A percentile compares a stretch with the other conserved stretches of the same genome.
Conservation (phyloP, 2,888 invertebrate genomes). For the Euzophera pinguis region DNA sequence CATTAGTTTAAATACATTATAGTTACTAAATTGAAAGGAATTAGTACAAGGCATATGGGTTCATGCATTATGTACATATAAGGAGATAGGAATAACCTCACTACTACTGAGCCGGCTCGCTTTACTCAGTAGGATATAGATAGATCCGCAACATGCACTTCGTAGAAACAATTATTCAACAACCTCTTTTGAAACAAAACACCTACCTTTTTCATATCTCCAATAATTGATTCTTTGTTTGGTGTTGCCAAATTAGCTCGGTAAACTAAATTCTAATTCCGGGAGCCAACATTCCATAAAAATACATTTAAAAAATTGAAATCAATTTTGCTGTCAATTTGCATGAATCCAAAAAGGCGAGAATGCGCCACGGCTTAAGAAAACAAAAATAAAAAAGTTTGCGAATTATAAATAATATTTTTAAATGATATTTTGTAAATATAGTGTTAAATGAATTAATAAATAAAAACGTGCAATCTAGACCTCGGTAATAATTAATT, state of each 20-base stretch:
- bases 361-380: slow-evolving; percentile 42
- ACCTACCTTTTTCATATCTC: background rate
- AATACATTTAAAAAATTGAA: background rate
- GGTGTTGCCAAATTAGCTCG: slow-evolving; percentile 30
- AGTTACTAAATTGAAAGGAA: slow-evolving; percentile 57
- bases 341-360: slow-evolving; percentile 49
- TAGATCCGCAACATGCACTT: background rate
- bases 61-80: slow-evolving; percentile 33
- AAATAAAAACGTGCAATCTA: slow-evolving; percentile 70
- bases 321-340: slow-evolving; percentile 3
- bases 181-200: background rate
- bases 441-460: slow-evolving; percentile 52
- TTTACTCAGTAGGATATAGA: background rate
- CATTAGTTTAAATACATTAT: slow-evolving; percentile 46
- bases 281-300: slow-evolving; percentile 31
- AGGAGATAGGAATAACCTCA: background rate
- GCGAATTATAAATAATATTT: slow-evolving; percentile 70
- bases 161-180: background rate
- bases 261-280: slow-evolving; percentile 21
- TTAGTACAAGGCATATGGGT: slow-evolving; percentile 64
- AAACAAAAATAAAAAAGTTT: slow-evolving; percentile 44
- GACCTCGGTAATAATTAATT: slow-evolving; percentile 53
- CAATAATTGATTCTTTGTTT: slow-evolving; percentile 9
- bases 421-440: slow-evolving; percentile 76
- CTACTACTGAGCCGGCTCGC: background rate